Percentiles rank a stretch among this genome's conserved stretches.
phyloP scores from a whole-genome alignment of 2,113 vertebrate species.

The Quiscalus mexicanus region DNA sequence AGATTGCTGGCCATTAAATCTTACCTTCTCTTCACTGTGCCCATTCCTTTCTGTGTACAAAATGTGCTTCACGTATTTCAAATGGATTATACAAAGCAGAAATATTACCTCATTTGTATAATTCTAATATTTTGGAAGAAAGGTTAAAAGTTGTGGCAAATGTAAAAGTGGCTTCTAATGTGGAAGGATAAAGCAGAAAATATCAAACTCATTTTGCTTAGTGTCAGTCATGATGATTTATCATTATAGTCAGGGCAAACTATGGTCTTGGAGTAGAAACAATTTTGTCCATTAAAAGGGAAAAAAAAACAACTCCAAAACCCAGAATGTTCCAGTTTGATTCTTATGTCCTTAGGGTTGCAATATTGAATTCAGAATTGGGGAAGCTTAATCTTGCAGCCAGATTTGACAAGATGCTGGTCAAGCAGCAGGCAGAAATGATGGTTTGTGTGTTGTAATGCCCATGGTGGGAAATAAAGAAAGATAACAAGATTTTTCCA shows the following conservation, averaged over 20 bases:
- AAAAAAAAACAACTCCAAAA: not conserved
- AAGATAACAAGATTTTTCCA: constrained; percentile 37
- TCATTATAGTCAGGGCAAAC: constrained; percentile 61
- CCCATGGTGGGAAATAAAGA: constrained; percentile 54
- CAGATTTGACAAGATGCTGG: constrained; percentile 77
- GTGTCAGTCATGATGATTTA: constrained; percentile 69
- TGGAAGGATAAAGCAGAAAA: constrained; percentile 65
- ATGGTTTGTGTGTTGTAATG: constrained; percentile 49
- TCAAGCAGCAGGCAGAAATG: constrained; percentile 66
- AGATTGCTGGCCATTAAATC: not conserved
- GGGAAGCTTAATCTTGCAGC: constrained; percentile 79
- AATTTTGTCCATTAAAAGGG: constrained; percentile 71
- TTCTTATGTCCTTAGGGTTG: constrained; percentile 77
- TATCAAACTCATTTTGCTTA: constrained; percentile 72
- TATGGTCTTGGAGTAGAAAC: constrained; percentile 69
- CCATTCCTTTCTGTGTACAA: not conserved
- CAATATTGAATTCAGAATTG: constrained; percentile 78
- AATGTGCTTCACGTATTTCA: not conserved
- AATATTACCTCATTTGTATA: not conserved
- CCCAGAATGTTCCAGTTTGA: constrained; percentile 70
- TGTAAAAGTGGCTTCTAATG: constrained; percentile 61
- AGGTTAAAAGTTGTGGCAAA: constrained; percentile 63
- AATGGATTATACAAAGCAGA: constrained; percentile 25
- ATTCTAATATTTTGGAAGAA: constrained; percentile 48
- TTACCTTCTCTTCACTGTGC: not conserved